A percentile compares a stretch with the other conserved stretches of the same genome.
phyloP scores from a whole-genome alignment of 1,140 invertebrate species.

The Drosophila nikananu region DNA sequence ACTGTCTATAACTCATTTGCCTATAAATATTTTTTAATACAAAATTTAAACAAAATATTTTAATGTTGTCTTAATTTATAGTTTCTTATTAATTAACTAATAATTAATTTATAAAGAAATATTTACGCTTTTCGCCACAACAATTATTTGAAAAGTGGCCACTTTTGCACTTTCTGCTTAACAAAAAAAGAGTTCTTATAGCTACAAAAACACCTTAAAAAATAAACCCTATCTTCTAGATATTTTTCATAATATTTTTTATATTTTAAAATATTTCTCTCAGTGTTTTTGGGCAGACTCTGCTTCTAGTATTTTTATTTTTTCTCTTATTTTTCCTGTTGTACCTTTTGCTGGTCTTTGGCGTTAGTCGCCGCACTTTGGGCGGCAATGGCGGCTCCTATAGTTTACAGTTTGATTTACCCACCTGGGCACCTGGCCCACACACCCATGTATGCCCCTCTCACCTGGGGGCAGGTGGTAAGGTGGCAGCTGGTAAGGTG shows the following conservation, averaged over 20 bases:
- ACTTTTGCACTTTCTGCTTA: too few relatives aligned
- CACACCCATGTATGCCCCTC: neutral
- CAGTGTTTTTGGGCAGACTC: constrained; percentile 13
- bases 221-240: neutral
- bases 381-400: constrained; percentile 69
- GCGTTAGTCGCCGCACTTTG: constrained; percentile 74
- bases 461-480: neutral
- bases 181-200: too few relatives aligned
- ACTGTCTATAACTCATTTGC: too few relatives aligned
- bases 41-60: too few relatives aligned
- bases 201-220: neutral
- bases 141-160: too few relatives aligned
- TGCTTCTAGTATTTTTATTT: neutral
- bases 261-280: neutral
- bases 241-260: neutral
- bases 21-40: too few relatives aligned
- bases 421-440: constrained; percentile 18
- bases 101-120: too few relatives aligned
- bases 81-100: too few relatives aligned
- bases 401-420: constrained; percentile 72
- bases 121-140: rapidly evolving
- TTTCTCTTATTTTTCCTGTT: neutral
- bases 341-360: constrained; percentile 62
- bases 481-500: constrained; percentile 14
- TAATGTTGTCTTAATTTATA: too few relatives aligned